These are phyloP conservation scores for Acanthosepion pharaonis DNA, from an alignment of 2,888 invertebrate species.

Conservation along the genomic window DNA sequence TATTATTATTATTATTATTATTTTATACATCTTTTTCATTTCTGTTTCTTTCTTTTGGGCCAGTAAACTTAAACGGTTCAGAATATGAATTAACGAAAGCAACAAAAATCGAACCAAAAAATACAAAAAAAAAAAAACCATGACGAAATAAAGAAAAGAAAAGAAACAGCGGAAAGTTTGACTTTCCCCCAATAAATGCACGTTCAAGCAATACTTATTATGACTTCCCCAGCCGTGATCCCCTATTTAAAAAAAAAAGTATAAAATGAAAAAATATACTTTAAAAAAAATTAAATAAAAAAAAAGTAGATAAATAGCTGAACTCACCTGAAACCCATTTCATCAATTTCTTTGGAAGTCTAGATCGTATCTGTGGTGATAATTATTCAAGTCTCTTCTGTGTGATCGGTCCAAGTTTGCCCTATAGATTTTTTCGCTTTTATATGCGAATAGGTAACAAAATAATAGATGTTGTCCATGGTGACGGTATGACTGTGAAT, in stretches of 20 bases:
- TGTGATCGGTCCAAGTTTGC: not conserved
- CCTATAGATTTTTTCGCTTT: not conserved
- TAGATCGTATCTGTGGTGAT: not conserved
- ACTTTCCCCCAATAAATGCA: not conserved
- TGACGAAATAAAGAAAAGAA: not conserved
- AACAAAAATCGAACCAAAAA: conserved; percentile 6
- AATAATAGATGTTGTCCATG: not conserved
- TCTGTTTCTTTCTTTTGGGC: not conserved
- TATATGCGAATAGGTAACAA: not conserved
- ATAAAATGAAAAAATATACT: not conserved
- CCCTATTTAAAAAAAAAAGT: not conserved
- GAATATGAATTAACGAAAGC: conserved; percentile 16
- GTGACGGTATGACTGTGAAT: not conserved
- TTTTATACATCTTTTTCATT: not conserved
- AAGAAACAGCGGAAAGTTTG: not conserved
- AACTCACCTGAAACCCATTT: not conserved
- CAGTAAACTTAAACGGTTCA: not conserved
- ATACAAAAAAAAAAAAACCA: not conserved
- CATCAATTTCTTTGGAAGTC: not conserved
- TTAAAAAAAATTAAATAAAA: not conserved
- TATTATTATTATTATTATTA: conserved; percentile 1
- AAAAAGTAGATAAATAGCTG: not conserved
- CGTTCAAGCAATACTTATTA: conserved; percentile 16
- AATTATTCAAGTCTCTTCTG: conserved; percentile 17
- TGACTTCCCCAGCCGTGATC: not conserved